A percentile compares a stretch with the other conserved stretches of the same genome.
phyloP scores from a whole-genome alignment of 2,888 invertebrate genomes.

The Octodonta nipae region DNA sequence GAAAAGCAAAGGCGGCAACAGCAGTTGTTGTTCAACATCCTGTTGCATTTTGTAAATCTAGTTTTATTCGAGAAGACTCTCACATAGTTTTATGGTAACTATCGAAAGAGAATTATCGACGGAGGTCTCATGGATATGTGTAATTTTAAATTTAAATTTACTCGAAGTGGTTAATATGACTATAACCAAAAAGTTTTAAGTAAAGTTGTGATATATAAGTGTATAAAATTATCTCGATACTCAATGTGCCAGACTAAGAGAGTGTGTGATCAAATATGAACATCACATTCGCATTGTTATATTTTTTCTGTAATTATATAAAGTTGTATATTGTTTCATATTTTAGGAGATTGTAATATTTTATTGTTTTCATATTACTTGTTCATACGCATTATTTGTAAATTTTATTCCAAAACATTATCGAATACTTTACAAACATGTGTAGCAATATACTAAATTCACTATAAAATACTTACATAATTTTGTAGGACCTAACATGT shows the following conservation, averaged over 20 bases:
- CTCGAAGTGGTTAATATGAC: conserved; percentile 16
- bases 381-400: conserved; percentile 12
- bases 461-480: no score
- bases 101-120: conserved; percentile 12
- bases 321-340: conserved; percentile 22
- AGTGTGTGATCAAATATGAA: conserved; percentile 25
- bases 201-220: conserved; percentile 39
- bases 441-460: no score
- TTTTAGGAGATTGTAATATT: conserved; percentile 14
- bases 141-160: conserved; percentile 17
- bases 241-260: conserved; percentile 34
- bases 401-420: no score
- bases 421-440: no score
- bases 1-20: conserved; percentile 88
- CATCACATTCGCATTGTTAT: conserved; percentile 25
- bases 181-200: conserved; percentile 28
- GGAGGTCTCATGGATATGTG: conserved; percentile 11
- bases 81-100: conserved; percentile 13
- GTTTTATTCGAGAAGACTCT: conserved; percentile 17
- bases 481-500: no score
- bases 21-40: conserved; percentile 86
- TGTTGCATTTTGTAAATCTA: conserved; percentile 91
- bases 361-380: conserved; percentile 13
- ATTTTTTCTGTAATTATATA: conserved; percentile 28
- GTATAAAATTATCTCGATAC: conserved; percentile 32